Base-by-base conservation (phyloP, 1,140 invertebrate species). In the Tribolium madens region DNA sequence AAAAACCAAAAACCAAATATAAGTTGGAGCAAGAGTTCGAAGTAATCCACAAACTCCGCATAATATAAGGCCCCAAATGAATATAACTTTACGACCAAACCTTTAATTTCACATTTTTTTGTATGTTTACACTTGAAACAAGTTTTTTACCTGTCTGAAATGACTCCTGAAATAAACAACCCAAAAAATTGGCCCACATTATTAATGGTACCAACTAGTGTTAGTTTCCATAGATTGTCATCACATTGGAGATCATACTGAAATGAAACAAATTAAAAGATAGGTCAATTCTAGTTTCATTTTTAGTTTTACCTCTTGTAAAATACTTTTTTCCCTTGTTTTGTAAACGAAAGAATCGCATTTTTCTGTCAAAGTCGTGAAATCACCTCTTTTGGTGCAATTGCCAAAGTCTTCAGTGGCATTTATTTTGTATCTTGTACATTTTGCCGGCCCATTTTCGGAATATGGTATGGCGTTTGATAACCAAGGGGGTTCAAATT, bases 121-220 rank as follows among this genome's bases (percentile, higher is more conserved):
- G 26, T n/a, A 31, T 31, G 26, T 31, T 31, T 31, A 3, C 36
- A 31, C 3, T 36, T 33, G 7, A n/a, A n/a, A n/a, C n/a, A 31
- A 26, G 3, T 64, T 21, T 10, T 60, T 81, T 81, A 92, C 90
- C 87, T 89, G 84, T 93, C 92, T 2, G 92, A 92, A 3, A 93
- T 85, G 75, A 91, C 88, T 60, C 92, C 92, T 12, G 91, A 87
- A 46, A 93, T 87, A 10, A 91, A 90, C 76, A 93, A 86, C 4
- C 92, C 91, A 10, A 93, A 85, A 78, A 94, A 90, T 84, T 92
- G 91, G 33, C 92, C 92, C 42, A 92, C 83, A 82, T 91, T 93
- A 83, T 93, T 92, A 4, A 93, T 86, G 3, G 92, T 93, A 42
- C 92, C 92, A 12, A 93, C 90, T 74, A 93, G 82, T 0, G 92